Percentiles rank a stretch among this genome's conserved stretches.
phyloP scores from a whole-genome alignment of 30 jellyfish, hydroid and myxozoan species.

The Hydractinia echinata region DNA sequence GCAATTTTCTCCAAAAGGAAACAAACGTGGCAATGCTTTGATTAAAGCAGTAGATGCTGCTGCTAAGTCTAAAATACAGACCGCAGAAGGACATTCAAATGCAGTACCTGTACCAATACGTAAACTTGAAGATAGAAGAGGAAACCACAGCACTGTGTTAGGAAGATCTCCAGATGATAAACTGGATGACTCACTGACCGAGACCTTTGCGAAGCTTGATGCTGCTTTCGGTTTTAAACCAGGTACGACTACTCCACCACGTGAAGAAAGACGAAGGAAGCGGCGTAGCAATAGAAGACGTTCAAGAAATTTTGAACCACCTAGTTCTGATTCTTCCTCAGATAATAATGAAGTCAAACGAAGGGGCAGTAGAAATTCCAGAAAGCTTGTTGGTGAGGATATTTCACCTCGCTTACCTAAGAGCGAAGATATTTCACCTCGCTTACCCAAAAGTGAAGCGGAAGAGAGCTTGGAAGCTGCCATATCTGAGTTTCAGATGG shows the following conservation, averaged over 20 bases:
- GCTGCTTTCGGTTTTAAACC: slow-evolving; percentile 85
- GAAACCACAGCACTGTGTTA: background rate
- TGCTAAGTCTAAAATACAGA: background rate
- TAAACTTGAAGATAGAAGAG: background rate
- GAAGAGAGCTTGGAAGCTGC: slow-evolving; percentile 98
- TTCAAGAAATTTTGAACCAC: slow-evolving; percentile 44
- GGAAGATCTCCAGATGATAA: background rate
- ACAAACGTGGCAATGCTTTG: background rate
- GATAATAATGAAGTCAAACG: slow-evolving; percentile 39
- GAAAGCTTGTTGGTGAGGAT: background rate
- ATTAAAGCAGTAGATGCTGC: slow-evolving; percentile 33
- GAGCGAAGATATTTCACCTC: slow-evolving; percentile 9
- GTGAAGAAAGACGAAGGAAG: slow-evolving; percentile 35
- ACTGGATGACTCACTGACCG: slow-evolving; percentile 56
- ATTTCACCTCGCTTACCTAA: background rate
- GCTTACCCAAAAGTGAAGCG: slow-evolving; percentile 84
- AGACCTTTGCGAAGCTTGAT: slow-evolving; percentile 81
- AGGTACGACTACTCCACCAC: slow-evolving; percentile 7
- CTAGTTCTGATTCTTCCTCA: slow-evolving; percentile 59
- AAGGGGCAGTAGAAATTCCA: background rate
- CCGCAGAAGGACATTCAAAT: background rate
- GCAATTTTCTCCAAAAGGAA: slow-evolving; percentile 17
- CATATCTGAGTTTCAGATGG: slow-evolving; percentile 68
- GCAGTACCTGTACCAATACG: background rate
- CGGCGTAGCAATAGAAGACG: slow-evolving; percentile 24